phyloP scores from a whole-genome alignment of 2,113 vertebrate genomes.

The Ceratotherium simum region DNA sequence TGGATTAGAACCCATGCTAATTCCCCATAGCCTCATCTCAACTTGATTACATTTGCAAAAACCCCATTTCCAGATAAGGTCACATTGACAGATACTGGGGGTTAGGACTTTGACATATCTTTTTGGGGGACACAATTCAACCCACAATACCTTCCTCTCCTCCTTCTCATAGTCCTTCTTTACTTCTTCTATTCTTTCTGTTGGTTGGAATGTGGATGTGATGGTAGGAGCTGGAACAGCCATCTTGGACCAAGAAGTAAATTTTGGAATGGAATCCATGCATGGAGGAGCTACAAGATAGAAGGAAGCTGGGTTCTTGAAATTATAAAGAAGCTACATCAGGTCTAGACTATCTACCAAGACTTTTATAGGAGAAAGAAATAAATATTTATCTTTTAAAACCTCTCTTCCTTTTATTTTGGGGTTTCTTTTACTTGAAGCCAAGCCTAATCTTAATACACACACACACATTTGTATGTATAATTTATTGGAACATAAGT shows the following conservation, averaged over 20 bases:
- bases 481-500: neutral
- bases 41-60: neutral
- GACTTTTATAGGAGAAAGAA: neutral
- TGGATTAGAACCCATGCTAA: neutral
- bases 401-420: neutral
- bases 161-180: neutral
- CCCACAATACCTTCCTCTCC: neutral
- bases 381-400: slow-evolving; percentile 19
- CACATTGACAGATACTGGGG: neutral
- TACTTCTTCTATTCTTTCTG: neutral
- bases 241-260: neutral
- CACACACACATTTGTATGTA: neutral
- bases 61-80: neutral
- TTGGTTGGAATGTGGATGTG: neutral
- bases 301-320: neutral
- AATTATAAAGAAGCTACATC: neutral
- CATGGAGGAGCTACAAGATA: neutral
- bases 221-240: neutral
- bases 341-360: neutral
- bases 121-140: neutral
- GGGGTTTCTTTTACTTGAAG: neutral
- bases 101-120: neutral
- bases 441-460: neutral
- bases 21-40: neutral
- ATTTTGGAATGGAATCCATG: neutral